Percentiles rank a stretch among this genome's conserved stretches.
These are phyloP conservation scores for Drosophila peninsularis DNA, from an alignment of 2,888 invertebrate genomes.

Conservation along the genomic window DNA sequence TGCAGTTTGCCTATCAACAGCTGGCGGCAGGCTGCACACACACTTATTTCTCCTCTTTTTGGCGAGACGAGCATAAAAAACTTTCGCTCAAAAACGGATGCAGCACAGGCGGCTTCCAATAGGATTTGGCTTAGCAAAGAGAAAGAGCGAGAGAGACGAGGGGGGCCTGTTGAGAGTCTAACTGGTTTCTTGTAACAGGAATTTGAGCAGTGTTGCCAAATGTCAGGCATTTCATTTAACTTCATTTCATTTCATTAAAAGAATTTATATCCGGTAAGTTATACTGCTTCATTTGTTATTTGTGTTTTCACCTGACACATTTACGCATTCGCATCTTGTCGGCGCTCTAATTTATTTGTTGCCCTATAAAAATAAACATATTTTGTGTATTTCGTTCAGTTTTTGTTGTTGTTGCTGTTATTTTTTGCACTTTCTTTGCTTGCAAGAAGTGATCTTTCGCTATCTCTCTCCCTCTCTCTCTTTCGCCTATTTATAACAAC, in stretches of 20 bases:
- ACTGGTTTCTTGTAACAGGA: conserved; percentile 75
- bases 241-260: conserved; percentile 7
- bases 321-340: conserved; percentile 25
- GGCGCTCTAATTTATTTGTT: conserved; percentile 70
- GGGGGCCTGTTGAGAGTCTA: conserved; percentile 26
- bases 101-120: conserved; percentile 50
- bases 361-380: conserved; percentile 67
- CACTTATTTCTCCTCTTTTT: conserved; percentile 23
- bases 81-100: conserved; percentile 78
- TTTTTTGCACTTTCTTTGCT: conserved; percentile 72
- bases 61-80: conserved; percentile 57
- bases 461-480: conserved; percentile 32
- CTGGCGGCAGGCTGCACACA: conserved; percentile 72
- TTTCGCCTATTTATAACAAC: conserved; percentile 69
- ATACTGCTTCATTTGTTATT: conserved; percentile 25
- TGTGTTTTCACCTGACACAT: conserved; percentile 47
- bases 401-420: conserved; percentile 13
- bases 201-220: conserved; percentile 50
- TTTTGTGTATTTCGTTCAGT: conserved; percentile 40
- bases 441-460: conserved; percentile 64
- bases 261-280: conserved; percentile 47
- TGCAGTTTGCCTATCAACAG: conserved; percentile 52
- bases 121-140: conserved; percentile 19
- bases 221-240: conserved; percentile 39
- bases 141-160: background rate